These are phyloP conservation scores for Cosmia pyralina DNA, from an alignment of 2,888 invertebrate species.

Conservation along the genomic window DNA sequence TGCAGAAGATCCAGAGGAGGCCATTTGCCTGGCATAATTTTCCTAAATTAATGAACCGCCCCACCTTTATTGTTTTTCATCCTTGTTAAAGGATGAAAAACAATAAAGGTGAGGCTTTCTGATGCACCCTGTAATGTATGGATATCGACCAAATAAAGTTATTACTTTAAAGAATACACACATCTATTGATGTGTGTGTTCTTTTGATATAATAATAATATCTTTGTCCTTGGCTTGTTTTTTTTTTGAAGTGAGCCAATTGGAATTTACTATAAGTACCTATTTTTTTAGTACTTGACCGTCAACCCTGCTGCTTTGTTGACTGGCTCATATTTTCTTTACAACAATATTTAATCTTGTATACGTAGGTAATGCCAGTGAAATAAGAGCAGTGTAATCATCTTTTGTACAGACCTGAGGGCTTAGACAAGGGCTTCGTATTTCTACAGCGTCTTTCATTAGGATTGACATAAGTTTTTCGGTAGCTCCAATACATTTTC, in stretches of 20 bases:
- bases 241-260: neutral
- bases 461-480: neutral
- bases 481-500: neutral
- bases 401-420: neutral
- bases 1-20: too few relatives aligned
- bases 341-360: neutral
- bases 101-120: too few relatives aligned
- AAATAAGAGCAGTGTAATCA: neutral
- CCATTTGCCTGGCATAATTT: too few relatives aligned
- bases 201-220: neutral
- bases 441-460: neutral
- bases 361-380: neutral
- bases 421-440: neutral
- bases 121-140: too few relatives aligned
- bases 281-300: neutral
- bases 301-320: neutral
- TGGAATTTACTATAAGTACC: neutral
- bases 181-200: too few relatives aligned
- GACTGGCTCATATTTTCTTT: neutral
- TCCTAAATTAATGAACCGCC: too few relatives aligned
- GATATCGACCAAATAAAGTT: neutral
- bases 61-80: too few relatives aligned
- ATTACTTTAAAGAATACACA: too few relatives aligned
- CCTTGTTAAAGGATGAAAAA: too few relatives aligned
- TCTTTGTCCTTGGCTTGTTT: neutral